These are phyloP conservation scores for Myotis yumanensis DNA, from an alignment of 2,113 vertebrate species.

Conservation along the genomic window DNA sequence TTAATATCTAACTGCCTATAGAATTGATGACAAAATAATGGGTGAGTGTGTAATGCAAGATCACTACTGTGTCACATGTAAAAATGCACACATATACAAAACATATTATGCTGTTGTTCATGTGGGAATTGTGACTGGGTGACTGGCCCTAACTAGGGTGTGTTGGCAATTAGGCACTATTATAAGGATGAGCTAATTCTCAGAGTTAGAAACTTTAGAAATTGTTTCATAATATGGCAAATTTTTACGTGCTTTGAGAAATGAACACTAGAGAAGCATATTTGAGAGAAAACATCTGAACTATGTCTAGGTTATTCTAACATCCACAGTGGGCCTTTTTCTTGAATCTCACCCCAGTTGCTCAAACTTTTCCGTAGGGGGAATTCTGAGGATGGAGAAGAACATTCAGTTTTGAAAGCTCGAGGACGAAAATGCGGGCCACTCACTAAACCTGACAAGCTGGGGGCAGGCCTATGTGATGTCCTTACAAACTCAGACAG, in stretches of 20 bases:
- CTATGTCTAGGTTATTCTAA: not conserved
- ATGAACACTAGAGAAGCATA: not conserved
- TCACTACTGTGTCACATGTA: rapidly evolving
- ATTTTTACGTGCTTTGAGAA: not conserved
- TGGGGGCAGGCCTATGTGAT: not conserved
- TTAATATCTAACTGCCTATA: not conserved
- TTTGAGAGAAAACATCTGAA: not conserved
- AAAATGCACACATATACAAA: too few relatives aligned
- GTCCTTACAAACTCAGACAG: not conserved
- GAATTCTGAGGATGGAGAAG: not conserved
- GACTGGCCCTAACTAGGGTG: not conserved
- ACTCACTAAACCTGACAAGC: not conserved
- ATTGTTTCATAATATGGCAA: not conserved
- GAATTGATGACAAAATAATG: not conserved
- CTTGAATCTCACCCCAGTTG: not conserved
- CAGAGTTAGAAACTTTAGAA: not conserved
- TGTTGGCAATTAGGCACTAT: not conserved
- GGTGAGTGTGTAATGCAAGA: too few relatives aligned
- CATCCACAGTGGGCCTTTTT: not conserved
- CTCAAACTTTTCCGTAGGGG: not conserved
- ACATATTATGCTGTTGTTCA: not conserved
- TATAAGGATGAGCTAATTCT: not conserved
- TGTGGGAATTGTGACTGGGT: not conserved
- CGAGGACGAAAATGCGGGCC: not conserved
- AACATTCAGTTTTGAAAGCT: not conserved